phyloP scores from a whole-genome alignment of 2,888 invertebrate genomes.

The Reticulitermes lucifugus region DNA sequence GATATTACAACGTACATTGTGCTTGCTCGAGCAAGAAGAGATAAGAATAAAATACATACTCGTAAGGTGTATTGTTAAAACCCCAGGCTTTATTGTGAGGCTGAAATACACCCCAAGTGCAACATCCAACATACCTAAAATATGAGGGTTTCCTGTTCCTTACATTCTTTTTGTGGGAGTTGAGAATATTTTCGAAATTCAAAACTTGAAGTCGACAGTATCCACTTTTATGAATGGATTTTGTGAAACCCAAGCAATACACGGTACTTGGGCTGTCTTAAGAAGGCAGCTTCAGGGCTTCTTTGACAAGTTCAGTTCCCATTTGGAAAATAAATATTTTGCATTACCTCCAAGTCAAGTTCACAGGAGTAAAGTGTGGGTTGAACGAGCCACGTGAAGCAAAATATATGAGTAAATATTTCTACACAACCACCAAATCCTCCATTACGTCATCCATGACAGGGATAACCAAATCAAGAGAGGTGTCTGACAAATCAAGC shows the following conservation, averaged over 20 bases:
- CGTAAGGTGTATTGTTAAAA: too few species aligned
- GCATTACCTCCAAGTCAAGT: background rate
- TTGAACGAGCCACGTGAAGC: background rate
- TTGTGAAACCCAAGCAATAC: background rate
- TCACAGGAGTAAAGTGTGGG: background rate
- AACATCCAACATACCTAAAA: too few species aligned
- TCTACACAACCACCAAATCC: background rate
- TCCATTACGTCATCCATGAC: background rate
- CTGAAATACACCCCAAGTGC: too few species aligned
- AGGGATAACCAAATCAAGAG: background rate
- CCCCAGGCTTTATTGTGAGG: too few species aligned
- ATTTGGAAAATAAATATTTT: background rate
- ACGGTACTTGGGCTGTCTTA: background rate
- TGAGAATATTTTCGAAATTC: background rate
- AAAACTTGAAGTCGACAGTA: background rate
- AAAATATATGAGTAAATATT: background rate
- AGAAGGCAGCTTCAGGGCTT: conserved; percentile 16
- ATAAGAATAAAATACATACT: too few species aligned
- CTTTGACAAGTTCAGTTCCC: conserved; percentile 28
- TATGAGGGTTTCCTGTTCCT: too few species aligned
- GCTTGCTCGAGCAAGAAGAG: too few species aligned
- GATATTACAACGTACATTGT: too few species aligned
- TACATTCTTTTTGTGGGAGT: background rate
- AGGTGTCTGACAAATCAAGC: too few species aligned
- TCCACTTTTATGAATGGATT: background rate